Conservation (phyloP, 2,113 vertebrate species). For the Symphodus melops region DNA sequence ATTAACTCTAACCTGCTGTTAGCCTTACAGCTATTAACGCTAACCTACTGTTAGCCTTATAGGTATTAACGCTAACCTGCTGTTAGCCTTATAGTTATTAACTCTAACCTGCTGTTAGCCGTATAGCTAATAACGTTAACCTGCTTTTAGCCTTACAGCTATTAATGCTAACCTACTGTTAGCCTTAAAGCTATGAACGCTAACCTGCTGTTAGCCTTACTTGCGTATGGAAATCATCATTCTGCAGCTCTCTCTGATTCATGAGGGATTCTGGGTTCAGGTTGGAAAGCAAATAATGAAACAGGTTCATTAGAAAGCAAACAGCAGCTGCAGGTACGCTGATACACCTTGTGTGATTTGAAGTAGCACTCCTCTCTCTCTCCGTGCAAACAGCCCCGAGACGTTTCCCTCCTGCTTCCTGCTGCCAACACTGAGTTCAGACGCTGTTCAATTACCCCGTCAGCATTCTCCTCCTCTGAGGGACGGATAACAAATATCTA, state of each 20-base stretch:
- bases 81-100: too few species aligned
- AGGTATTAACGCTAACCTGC: too few species aligned
- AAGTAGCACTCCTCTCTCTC: background rate
- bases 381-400: conserved; percentile 31
- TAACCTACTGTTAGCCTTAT: too few species aligned
- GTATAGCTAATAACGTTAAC: too few species aligned
- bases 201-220: too few species aligned
- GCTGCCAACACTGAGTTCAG: conserved; percentile 29
- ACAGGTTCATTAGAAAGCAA: background rate
- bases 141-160: too few species aligned
- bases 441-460: conserved; percentile 12
- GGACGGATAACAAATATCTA: conserved; percentile 39
- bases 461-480: conserved; percentile 32
- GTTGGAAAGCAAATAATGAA: background rate
- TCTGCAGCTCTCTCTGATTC: background rate
- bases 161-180: too few species aligned
- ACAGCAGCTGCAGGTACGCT: conserved; percentile 3
- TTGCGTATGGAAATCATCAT: too few species aligned
- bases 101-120: too few species aligned
- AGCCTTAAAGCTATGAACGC: too few species aligned
- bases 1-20: too few species aligned
- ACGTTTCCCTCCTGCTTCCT: background rate
- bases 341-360: background rate
- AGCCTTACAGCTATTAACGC: too few species aligned
- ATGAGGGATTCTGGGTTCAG: background rate